Evolutionary conservation across 2,797 vertebrate genomes (phyloP).

Genomic region (Urocyon cinereoargenteus): DNA sequence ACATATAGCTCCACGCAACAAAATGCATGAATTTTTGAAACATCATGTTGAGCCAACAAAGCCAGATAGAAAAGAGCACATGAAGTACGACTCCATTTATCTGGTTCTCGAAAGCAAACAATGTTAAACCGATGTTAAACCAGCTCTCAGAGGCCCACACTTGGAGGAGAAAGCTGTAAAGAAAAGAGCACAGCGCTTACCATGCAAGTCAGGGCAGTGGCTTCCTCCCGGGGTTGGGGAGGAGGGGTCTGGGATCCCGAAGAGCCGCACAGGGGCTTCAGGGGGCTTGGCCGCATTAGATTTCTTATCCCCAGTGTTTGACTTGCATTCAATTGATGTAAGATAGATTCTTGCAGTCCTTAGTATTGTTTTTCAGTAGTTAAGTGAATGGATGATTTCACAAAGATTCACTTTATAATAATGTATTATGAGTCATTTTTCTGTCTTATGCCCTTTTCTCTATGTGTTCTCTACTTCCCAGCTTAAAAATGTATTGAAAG

Average conservation of each 20-base stretch:
- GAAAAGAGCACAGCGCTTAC: neutral
- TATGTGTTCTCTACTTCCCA: neutral
- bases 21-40: neutral
- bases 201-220: too few relatives aligned
- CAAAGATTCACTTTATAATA: neutral
- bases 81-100: neutral
- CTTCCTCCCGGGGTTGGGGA: neutral
- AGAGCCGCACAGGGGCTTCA: fast-evolving
- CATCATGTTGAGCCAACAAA: neutral
- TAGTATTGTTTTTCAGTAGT: too few relatives aligned
- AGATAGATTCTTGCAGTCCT: too few relatives aligned
- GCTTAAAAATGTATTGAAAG: slow-evolving; percentile 19
- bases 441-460: neutral
- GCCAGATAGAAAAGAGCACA: neutral
- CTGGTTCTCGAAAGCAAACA: neutral
- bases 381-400: neutral
- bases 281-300: neutral
- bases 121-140: neutral
- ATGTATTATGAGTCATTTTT: neutral
- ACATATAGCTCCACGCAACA: neutral
- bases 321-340: too few relatives aligned
- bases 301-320: neutral
- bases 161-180: neutral
- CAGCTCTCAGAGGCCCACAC: neutral
- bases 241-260: neutral